Conservation (phyloP, 2,888 invertebrate genomes). For the Brachynemurus nebulosus region DNA sequence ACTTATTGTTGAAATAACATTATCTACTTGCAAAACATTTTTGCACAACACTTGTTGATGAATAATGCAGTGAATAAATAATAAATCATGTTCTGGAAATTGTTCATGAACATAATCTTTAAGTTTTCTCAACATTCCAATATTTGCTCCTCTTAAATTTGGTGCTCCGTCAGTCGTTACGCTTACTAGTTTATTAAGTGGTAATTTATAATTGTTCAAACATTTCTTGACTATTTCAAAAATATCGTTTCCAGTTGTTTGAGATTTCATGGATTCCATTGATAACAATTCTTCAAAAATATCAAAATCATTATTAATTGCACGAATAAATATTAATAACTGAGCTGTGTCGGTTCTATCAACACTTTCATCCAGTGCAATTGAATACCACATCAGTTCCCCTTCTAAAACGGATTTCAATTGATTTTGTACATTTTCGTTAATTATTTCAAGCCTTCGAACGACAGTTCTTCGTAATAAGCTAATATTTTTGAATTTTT, state of each 20-base stretch:
- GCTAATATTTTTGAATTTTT: conserved; percentile 15
- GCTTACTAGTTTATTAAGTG: conserved; percentile 10
- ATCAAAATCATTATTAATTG: conserved; percentile 12
- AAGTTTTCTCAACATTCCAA: conserved; percentile 11
- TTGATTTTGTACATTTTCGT: conserved; percentile 11
- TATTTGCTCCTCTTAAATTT: conserved; percentile 15
- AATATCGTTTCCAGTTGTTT: conserved; percentile 12
- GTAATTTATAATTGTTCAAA: conserved; percentile 10
- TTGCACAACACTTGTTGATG: conserved; percentile 18
- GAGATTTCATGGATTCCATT: conserved; percentile 12
- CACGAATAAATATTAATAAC: conserved; percentile 13
- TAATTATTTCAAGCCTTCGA: conserved; percentile 12
- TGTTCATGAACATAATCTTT: conserved; percentile 12
- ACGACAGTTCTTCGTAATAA: conserved; percentile 17
- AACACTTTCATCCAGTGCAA: conserved; percentile 13
- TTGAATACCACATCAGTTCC: conserved; percentile 12
- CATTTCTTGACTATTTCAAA: conserved; percentile 11
- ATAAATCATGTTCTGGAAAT: conserved; percentile 15
- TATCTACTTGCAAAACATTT: conserved; percentile 17
- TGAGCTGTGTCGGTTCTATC: conserved; percentile 14
- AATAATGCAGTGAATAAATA: conserved; percentile 18
- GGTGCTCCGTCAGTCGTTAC: conserved; percentile 15
- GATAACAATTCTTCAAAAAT: conserved; percentile 13
- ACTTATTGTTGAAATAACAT: conserved; percentile 15
- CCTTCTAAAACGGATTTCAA: conserved; percentile 12